Base-by-base conservation (phyloP, 1,140 invertebrate species). In the Parasteatoda tepidariorum region DNA sequence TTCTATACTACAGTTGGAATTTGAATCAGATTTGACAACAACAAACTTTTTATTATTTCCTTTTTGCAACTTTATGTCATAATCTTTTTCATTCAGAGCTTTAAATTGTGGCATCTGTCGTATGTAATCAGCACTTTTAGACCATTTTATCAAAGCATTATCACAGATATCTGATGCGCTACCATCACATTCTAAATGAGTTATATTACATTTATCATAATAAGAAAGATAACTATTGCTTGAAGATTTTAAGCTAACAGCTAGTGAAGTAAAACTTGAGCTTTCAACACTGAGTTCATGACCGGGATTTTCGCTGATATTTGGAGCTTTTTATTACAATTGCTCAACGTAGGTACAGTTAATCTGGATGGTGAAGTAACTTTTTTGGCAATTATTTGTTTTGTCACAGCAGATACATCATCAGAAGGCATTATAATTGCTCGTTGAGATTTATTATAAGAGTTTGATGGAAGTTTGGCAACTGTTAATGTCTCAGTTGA, bases 41-140 rank as follows among this genome's bases (percentile, higher is more conserved):
- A 82, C 62, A 54, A 66, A 26, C 59, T 66, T 66, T 55, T 74
- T 83, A 38, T 83, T 83, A 26, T 30, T 83, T 33, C 71, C 62
- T 64, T 59, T 66, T n/a, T 83, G 81, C 11, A 83, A 64, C 18
- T 48, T 57, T 34, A 73, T 83, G 34, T 67, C 55, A 57, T 74
- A 64, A 9, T 74, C 61, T 55, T 74, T 73, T 54, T 57, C 57
- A 82, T 71, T 82, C 41, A 82, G 41, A 41, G 78, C 66, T 31
- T 48, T 59, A n/a, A 82, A 33, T 18, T 74, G 68, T 26, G 81
- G 81, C 57, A 83, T 74, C 66, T 83, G 81, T 2, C 81, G 81
- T 55, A 83, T 74, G 31, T 54, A 83, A 74, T 83, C 81, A 4
- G 81, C 81, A 83, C 81, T 83, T 74, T 55, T 83, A 4, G 81